Evolutionary conservation across 2,888 invertebrate species (phyloP), one percentile per base, ranked within the genome.

Genomic region (Leptopterna dolabrata): DNA sequence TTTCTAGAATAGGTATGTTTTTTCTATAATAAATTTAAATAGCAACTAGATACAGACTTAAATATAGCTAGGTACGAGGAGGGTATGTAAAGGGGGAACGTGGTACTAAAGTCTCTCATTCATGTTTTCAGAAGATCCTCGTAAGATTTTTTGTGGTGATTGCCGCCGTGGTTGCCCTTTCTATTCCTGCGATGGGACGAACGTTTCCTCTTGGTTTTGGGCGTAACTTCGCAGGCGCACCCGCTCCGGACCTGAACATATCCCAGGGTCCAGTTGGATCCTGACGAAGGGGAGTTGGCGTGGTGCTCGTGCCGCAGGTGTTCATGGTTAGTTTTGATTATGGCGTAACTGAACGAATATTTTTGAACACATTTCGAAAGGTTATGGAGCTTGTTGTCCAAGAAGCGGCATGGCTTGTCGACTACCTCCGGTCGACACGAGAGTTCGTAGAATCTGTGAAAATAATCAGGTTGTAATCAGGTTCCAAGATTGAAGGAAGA

Each of bases 171-270:
- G 63, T 63, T 63, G 24, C 76, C 76, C 27, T 36, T 51, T 14
- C 86, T 19, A 30, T 51, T 36, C 24, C 78, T 76, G 41, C 47
- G 86, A 24, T 76, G 51, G 24, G 76, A 80, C 76, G 76, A 43
- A 45, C 91, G 90, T 89, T 93, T 93, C 90, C 93, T 92, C 91
- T 93, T 94, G 89, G 93, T 93, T 90, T 92, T 93, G 55, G 95
- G 94, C 91, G 93, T 93, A 89, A 97, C 94, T 91, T 96, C 95
- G 92, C 97, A 97, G 91, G 96, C 95, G 92, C 97, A 97, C 55
- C 97, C 97, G 90, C 96, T 96, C 88, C 96, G 94, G 89, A 97
- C 95, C 90, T 94, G 93, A 90, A 97, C 96, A 92, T 96, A 96
- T 93, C 97, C 97, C 92, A 97, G 93, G 89, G 95, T 94, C 95